Percentiles rank a stretch among this genome's conserved stretches.
These are phyloP conservation scores for Allolobophora icterica DNA, from an alignment of 2,888 invertebrate genomes.

Conservation along the genomic window DNA sequence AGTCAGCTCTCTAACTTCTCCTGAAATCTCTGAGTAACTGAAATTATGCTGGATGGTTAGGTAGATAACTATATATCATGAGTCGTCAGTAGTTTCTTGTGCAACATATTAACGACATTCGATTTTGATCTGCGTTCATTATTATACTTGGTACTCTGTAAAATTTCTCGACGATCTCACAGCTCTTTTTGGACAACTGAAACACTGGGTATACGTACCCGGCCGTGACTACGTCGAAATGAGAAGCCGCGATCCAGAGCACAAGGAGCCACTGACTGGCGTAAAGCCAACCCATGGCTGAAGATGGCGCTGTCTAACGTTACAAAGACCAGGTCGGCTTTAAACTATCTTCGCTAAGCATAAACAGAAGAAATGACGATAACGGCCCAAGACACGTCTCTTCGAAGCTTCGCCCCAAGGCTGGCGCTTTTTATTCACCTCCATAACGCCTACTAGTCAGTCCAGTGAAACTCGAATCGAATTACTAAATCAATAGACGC, in stretches of 20 bases:
- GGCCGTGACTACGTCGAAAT: neutral
- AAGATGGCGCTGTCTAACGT: neutral
- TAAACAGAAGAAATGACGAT: neutral
- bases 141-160: no score
- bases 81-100: no score
- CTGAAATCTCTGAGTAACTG: no score
- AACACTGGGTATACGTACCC: neutral
- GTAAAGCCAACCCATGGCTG: constrained; percentile 17
- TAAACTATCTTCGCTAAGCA: neutral
- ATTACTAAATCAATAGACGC: neutral
- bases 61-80: no score
- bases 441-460: neutral
- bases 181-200: no score
- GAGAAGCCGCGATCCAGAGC: neutral
- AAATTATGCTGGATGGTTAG: no score
- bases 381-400: neutral
- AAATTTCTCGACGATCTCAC: no score
- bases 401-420: neutral
- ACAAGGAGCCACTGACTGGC: neutral
- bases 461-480: neutral
- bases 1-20: no score
- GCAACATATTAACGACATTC: no score
- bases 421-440: neutral
- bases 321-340: neutral
- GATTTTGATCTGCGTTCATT: no score